Evolutionary conservation across 2,888 invertebrate species (phyloP).

Genomic region (Pseudeuparius sepicola): DNA sequence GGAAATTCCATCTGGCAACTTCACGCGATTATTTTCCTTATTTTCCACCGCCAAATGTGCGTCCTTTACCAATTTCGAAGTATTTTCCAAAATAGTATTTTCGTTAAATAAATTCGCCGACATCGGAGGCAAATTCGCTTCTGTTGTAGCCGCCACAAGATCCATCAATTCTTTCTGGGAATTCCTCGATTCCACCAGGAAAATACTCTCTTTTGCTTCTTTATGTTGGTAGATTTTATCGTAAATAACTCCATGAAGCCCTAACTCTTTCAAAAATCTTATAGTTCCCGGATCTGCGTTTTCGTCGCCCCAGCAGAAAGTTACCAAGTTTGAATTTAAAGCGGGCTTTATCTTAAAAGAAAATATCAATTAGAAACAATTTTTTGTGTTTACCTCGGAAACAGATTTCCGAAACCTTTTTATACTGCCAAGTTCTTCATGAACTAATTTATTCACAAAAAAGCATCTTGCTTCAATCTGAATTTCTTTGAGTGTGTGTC

Average conservation of each 20-base stretch:
- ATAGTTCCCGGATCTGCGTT: constrained; percentile 83
- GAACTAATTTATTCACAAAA: too few species aligned
- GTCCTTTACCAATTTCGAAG: constrained; percentile 24
- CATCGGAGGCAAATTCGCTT: constrained; percentile 17
- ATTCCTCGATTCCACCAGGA: constrained; percentile 68
- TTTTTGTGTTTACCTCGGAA: too few species aligned
- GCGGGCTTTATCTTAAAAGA: constrained; percentile 68
- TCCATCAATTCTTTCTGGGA: constrained; percentile 54
- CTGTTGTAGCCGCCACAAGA: constrained; percentile 36
- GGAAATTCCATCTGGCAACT: constrained; percentile 33
- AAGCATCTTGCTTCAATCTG: too few species aligned
- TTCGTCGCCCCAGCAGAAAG: constrained; percentile 97
- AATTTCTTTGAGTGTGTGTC: too few species aligned
- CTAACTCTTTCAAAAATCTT: constrained; percentile 74
- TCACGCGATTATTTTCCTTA: constrained; percentile 34
- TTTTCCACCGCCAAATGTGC: constrained; percentile 37
- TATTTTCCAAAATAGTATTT: too few species aligned
- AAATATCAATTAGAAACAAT: too few species aligned
- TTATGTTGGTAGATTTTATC: constrained; percentile 82
- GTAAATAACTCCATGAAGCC: constrained; percentile 92
- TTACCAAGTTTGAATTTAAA: constrained; percentile 69
- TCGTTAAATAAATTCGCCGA: too few species aligned
- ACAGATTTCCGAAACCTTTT: too few species aligned
- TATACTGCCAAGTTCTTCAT: too few species aligned
- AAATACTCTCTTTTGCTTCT: constrained; percentile 73